A percentile compares a stretch with the other conserved stretches of the same genome.
Evolutionary conservation across 2,888 invertebrate species (phyloP).

Genomic region (Ctena decussata): DNA sequence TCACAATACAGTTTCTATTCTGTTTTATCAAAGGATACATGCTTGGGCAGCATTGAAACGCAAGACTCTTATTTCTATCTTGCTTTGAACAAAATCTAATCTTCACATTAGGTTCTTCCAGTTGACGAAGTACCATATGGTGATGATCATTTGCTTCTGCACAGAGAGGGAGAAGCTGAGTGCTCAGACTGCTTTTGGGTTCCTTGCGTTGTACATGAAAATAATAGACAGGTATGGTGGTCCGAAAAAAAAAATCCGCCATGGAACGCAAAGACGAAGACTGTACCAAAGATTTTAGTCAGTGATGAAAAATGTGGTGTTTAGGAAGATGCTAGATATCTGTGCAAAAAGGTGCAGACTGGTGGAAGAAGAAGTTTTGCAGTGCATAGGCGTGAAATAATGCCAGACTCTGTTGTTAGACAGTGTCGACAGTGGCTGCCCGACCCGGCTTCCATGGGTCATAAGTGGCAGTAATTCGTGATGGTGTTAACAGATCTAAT

Average conservation of each 20-base stretch:
- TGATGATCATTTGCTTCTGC: background rate
- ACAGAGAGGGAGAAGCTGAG: background rate
- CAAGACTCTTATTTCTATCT: background rate
- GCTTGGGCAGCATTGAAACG: too few relatives aligned
- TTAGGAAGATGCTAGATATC: constrained; percentile 6
- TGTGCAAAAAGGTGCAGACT: background rate
- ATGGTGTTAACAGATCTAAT: too few relatives aligned
- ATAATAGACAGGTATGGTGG: background rate
- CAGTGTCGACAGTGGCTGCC: constrained; percentile 22
- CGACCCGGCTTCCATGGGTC: constrained; percentile 15
- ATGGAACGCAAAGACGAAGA: background rate
- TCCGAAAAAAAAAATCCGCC: background rate
- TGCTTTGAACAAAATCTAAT: background rate
- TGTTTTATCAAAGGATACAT: too few relatives aligned
- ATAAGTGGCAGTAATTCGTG: constrained; percentile 17
- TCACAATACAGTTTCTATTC: too few relatives aligned
- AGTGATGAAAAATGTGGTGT: constrained; percentile 4
- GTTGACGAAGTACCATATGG: background rate
- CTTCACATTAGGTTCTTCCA: background rate
- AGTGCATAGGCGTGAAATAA: constrained; percentile 21
- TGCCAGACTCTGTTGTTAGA: constrained; percentile 20
- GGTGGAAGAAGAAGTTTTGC: background rate
- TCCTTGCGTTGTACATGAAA: background rate
- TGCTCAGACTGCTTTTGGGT: background rate
- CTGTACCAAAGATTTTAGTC: constrained; percentile 16